Evolutionary conservation across 1,140 invertebrate genomes (phyloP).

Genomic region (Muscidifurax raptorellus): DNA sequence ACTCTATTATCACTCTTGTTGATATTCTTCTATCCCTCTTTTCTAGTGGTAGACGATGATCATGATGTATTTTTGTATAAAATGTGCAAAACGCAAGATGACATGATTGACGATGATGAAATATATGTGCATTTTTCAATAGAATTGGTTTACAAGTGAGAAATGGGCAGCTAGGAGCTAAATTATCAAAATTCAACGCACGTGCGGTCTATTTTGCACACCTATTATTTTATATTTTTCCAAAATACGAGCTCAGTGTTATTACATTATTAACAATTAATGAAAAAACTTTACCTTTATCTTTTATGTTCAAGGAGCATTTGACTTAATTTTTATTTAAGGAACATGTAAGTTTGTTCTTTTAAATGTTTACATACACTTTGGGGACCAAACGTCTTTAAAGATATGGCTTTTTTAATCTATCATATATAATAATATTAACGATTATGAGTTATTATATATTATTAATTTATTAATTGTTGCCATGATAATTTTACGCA

Average conservation of each 20-base stretch:
- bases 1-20: slow-evolving; percentile 56
- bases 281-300: slow-evolving; percentile 2
- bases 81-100: slow-evolving; percentile 39
- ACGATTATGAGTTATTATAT: neutral
- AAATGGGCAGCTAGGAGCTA: slow-evolving; percentile 29
- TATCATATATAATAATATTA: slow-evolving; percentile 9
- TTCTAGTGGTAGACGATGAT: slow-evolving; percentile 49
- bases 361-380: slow-evolving; percentile 6
- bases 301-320: slow-evolving; percentile 5
- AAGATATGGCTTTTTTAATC: slow-evolving; percentile 13
- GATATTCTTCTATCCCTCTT: slow-evolving; percentile 37
- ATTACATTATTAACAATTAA: slow-evolving; percentile 22
- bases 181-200: slow-evolving; percentile 40
- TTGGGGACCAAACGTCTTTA: slow-evolving; percentile 13
- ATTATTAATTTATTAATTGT: slow-evolving; percentile 9
- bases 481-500: slow-evolving; percentile 24
- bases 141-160: slow-evolving; percentile 13
- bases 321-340: slow-evolving; percentile 23
- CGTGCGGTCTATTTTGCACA: neutral
- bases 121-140: slow-evolving; percentile 13
- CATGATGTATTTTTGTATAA: slow-evolving; percentile 9
- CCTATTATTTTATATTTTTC: neutral
- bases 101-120: neutral
- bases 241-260: neutral
- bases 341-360: slow-evolving; percentile 35